phyloP scores from a whole-genome alignment of 2,797 vertebrate genomes.

The Synanceia verrucosa region DNA sequence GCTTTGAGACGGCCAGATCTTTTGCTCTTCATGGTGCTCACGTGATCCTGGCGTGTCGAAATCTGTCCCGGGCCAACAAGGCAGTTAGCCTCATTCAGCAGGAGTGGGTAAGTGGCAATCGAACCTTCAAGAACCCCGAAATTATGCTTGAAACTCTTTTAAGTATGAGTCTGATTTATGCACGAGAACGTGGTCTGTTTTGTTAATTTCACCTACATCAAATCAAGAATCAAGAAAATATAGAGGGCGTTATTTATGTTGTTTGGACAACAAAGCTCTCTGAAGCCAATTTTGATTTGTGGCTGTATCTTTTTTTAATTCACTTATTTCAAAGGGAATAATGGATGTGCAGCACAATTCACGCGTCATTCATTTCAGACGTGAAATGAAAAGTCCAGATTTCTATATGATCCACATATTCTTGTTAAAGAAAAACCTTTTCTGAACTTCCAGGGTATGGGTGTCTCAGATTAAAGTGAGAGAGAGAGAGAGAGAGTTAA shows the following conservation, averaged over 20 bases:
- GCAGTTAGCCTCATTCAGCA: conserved; percentile 86
- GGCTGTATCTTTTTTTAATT: background rate
- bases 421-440: background rate
- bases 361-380: background rate
- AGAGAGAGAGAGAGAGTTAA: background rate
- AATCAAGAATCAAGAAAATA: background rate
- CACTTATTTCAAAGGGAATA: background rate
- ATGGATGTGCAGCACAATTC: background rate
- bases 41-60: conserved; percentile 94
- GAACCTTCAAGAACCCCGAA: background rate
- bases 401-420: background rate
- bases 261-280: background rate
- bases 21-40: conserved; percentile 94
- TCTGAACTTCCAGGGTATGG: background rate
- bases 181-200: too few relatives aligned
- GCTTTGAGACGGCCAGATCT: conserved; percentile 95
- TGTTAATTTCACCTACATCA: background rate
- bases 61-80: conserved; percentile 83
- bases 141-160: background rate
- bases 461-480: conserved; percentile 32
- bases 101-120: conserved; percentile 91
- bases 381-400: background rate
- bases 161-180: background rate
- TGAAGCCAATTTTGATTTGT: background rate
- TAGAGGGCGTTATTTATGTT: background rate